These are phyloP conservation scores for Scelioninae gen. 1 DNA, from an alignment of 2,888 invertebrate species.

Conservation along the genomic window DNA sequence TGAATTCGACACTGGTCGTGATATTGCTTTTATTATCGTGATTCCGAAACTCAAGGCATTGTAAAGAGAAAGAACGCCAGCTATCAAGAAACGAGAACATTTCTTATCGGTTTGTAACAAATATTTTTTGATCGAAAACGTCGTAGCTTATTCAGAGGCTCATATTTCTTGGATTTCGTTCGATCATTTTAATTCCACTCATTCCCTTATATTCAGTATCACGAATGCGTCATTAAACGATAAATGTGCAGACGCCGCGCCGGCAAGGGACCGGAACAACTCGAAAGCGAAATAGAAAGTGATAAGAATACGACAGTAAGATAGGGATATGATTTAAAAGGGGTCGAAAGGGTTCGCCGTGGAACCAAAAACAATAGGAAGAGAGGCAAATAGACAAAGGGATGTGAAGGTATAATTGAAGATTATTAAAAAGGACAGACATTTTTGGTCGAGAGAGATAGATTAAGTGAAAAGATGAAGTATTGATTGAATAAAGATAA, in stretches of 20 bases:
- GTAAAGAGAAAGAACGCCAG: constrained; percentile 60
- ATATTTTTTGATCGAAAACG: constrained; percentile 57
- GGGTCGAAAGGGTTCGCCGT: constrained; percentile 35
- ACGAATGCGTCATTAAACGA: constrained; percentile 54
- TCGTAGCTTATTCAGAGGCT: constrained; percentile 36
- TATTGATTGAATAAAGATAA: too few species aligned
- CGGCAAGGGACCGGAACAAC: too few species aligned
- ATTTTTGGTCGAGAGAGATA: constrained; percentile 21
- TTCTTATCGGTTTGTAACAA: constrained; percentile 60
- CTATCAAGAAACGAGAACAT: constrained; percentile 27
- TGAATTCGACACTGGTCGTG: constrained; percentile 70
- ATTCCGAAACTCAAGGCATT: constrained; percentile 62
- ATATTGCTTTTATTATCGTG: constrained; percentile 70
- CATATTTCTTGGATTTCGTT: constrained; percentile 26
- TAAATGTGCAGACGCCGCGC: too few species aligned
- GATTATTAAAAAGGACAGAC: constrained; percentile 51
- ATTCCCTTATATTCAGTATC: constrained; percentile 47
- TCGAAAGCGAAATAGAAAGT: constrained; percentile 50
- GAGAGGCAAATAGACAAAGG: constrained; percentile 25
- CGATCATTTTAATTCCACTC: constrained; percentile 26
- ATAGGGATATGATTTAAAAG: constrained; percentile 54
- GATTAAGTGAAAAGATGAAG: too few species aligned
- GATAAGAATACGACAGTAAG: constrained; percentile 58
- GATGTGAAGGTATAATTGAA: constrained; percentile 51
- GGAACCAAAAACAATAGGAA: constrained; percentile 46